These are phyloP conservation scores for Malurus leucopterus DNA, from an alignment of 2,797 vertebrate genomes.

Conservation along the genomic window DNA sequence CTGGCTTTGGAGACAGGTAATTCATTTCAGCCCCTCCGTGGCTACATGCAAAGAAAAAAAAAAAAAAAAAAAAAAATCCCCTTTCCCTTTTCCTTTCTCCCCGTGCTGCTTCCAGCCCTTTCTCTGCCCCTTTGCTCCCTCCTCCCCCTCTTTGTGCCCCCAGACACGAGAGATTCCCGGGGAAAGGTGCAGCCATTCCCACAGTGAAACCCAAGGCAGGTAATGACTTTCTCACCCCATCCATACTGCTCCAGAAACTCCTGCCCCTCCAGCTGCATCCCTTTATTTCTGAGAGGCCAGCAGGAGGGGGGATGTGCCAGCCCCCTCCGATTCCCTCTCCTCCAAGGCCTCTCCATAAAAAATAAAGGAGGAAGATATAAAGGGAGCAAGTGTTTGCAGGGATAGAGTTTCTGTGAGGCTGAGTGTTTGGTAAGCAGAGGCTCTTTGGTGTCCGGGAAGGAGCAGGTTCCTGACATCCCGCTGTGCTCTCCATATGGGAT, in stretches of 20 bases:
- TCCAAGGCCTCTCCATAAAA: slow-evolving; percentile 46
- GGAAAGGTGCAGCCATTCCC: slow-evolving; percentile 51
- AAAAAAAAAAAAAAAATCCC: background rate
- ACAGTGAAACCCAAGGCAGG: slow-evolving; percentile 64
- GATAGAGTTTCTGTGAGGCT: slow-evolving; percentile 42
- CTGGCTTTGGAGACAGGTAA: slow-evolving; percentile 66
- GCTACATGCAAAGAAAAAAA: background rate
- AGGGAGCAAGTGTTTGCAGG: slow-evolving; percentile 54
- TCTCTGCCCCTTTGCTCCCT: slow-evolving; percentile 3
- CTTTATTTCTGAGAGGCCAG: slow-evolving; percentile 36
- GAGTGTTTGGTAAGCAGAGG: background rate
- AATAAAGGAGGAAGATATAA: slow-evolving; percentile 35
- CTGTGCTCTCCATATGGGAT: background rate
- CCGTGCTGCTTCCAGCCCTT: background rate
- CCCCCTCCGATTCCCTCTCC: slow-evolving; percentile 1
- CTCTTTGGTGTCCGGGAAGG: background rate
- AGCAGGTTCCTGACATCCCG: background rate
- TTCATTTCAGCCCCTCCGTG: slow-evolving; percentile 67
- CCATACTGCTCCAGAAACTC: slow-evolving; percentile 47
- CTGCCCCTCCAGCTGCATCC: slow-evolving; percentile 65
- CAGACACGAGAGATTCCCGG: background rate
- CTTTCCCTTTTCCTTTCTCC: background rate
- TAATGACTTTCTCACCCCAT: slow-evolving; percentile 71
- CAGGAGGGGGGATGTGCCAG: slow-evolving; percentile 33
- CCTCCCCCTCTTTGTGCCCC: background rate